Evolutionary conservation across 2,888 invertebrate genomes (phyloP).

Genomic region (Ophraella communa): DNA sequence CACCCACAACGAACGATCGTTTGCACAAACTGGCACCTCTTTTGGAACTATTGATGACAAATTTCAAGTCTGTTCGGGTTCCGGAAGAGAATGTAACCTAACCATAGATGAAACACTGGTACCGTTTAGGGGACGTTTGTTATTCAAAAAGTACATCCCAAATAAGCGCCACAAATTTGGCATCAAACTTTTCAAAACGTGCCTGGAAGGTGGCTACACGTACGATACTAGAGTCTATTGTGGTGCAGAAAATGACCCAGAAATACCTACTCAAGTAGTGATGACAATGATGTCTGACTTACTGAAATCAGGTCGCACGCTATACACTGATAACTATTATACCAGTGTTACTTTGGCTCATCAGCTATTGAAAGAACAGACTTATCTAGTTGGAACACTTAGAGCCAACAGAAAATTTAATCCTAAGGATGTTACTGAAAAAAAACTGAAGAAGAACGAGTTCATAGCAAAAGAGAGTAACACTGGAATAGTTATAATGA

Average conservation of each 20-base stretch:
- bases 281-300: not conserved
- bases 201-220: not conserved
- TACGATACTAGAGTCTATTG: not conserved
- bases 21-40: too few species aligned
- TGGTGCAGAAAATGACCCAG: not conserved
- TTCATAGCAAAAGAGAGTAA: too few species aligned
- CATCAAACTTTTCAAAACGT: not conserved
- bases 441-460: too few species aligned
- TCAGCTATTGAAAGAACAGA: not conserved
- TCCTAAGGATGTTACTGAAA: too few species aligned
- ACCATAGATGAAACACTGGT: not conserved
- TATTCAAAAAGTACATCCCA: not conserved
- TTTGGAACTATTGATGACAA: too few species aligned
- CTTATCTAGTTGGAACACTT: not conserved
- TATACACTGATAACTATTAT: too few species aligned
- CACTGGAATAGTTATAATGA: too few species aligned
- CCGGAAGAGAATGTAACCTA: too few species aligned
- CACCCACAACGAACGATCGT: too few species aligned
- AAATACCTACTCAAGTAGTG: too few species aligned
- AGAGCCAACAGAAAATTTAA: too few species aligned
- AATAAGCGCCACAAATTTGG: not conserved
- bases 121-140: not conserved
- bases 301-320: not conserved
- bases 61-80: too few species aligned
- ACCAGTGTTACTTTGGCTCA: not conserved